phyloP scores from a whole-genome alignment of 2,888 invertebrate genomes.

The Nebria salina region DNA sequence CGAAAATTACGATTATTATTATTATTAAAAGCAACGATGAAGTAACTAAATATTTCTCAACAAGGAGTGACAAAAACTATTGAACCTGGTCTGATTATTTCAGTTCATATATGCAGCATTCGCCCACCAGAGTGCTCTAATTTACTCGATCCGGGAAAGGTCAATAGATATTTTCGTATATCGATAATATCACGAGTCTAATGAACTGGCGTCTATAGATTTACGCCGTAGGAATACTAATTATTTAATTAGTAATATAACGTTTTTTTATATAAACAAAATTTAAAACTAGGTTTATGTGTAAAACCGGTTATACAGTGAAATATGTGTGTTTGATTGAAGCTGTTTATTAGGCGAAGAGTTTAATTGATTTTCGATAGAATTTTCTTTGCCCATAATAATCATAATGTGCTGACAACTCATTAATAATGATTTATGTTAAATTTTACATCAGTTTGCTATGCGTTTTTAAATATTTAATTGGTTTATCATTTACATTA shows the following conservation, averaged over 20 bases:
- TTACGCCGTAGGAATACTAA: slow-evolving; percentile 1
- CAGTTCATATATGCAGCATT: background rate
- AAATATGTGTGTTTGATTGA: background rate
- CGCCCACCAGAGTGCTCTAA: background rate
- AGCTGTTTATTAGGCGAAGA: background rate
- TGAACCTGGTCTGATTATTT: background rate
- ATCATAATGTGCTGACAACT: background rate
- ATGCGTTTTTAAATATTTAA: background rate
- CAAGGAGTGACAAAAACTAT: background rate
- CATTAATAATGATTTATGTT: background rate
- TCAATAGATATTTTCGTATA: background rate
- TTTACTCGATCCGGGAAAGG: background rate
- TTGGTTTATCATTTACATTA: background rate
- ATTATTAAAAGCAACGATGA: background rate
- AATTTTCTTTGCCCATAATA: background rate
- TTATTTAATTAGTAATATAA: background rate
- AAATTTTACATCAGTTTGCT: background rate
- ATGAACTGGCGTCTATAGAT: background rate
- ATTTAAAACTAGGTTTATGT: background rate
- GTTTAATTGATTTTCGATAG: background rate
- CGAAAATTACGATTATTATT: background rate
- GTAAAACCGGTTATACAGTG: background rate
- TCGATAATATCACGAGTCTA: background rate
- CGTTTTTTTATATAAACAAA: background rate
- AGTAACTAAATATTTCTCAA: background rate